Percentiles rank a stretch among this genome's conserved stretches.
phyloP scores from a whole-genome alignment of 1,140 invertebrate species.

The Panulirus ornatus region DNA sequence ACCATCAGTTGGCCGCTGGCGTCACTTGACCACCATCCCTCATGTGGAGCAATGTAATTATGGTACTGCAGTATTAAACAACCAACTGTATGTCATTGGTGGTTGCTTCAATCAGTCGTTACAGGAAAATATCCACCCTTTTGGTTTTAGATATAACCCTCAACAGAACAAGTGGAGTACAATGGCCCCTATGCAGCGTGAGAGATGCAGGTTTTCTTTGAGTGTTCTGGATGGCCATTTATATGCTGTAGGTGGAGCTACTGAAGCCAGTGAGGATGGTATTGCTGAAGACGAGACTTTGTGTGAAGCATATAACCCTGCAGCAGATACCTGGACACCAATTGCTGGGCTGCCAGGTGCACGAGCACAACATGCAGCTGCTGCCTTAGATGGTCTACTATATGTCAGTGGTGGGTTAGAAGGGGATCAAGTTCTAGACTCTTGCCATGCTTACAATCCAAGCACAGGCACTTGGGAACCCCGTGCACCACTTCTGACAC shows the following conservation, averaged over 20 bases:
- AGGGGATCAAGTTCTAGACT: slow-evolving; percentile 81
- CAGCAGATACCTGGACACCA: slow-evolving; percentile 82
- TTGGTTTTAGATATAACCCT: slow-evolving; percentile 86
- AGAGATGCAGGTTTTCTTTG: slow-evolving; percentile 85
- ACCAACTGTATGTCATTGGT: slow-evolving; percentile 87
- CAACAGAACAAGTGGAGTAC: slow-evolving; percentile 84
- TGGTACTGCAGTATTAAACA: slow-evolving; percentile 85
- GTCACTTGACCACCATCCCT: slow-evolving; percentile 84
- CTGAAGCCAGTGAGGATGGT: slow-evolving; percentile 80
- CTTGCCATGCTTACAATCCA: slow-evolving; percentile 83
- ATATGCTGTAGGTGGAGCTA: slow-evolving; percentile 85
- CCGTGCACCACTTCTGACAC: slow-evolving; percentile 82
- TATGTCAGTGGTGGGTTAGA: slow-evolving; percentile 84
- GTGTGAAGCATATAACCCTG: slow-evolving; percentile 84
- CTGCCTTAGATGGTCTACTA: slow-evolving; percentile 80
- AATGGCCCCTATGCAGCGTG: slow-evolving; percentile 84
- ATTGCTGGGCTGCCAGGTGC: slow-evolving; percentile 82
- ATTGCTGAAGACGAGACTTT: slow-evolving; percentile 79
- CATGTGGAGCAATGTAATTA: slow-evolving; percentile 88
- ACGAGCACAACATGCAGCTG: slow-evolving; percentile 85
- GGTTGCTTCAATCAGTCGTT: slow-evolving; percentile 86
- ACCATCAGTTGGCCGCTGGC: slow-evolving; percentile 82
- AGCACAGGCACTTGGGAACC: slow-evolving; percentile 81
- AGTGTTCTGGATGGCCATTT: slow-evolving; percentile 83
- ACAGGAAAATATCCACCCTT: slow-evolving; percentile 85